Evolutionary conservation across 2,888 invertebrate species (phyloP).

Genomic region (Orchesellides sinensis): DNA sequence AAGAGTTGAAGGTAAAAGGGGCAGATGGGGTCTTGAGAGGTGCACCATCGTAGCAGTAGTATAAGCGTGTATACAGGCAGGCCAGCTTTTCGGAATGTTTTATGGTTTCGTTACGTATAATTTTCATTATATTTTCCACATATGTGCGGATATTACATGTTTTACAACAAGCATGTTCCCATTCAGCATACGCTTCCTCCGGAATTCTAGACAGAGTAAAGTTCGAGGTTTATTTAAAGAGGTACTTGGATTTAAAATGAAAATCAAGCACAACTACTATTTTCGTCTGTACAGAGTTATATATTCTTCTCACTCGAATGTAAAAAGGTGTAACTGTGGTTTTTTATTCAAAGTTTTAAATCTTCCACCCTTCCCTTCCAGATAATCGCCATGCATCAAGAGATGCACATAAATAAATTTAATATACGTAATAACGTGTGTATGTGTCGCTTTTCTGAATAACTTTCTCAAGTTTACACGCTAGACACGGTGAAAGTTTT

Average conservation of each 20-base stretch:
- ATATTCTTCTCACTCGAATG: no score
- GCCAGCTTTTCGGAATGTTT: conserved; percentile 43
- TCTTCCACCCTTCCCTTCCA: no score
- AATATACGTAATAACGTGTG: no score
- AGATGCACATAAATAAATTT: no score
- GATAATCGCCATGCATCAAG: no score
- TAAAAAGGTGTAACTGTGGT: no score
- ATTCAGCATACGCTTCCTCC: background rate
- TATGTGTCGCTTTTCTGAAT: no score
- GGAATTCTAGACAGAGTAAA: background rate
- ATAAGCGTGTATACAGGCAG: conserved; percentile 30
- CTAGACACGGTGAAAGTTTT: no score
- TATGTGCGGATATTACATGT: background rate
- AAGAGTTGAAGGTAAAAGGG: conserved; percentile 22
- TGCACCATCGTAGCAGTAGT: conserved; percentile 8
- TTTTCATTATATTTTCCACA: conserved; percentile 10
- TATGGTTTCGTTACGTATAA: conserved; percentile 43
- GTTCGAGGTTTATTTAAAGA: background rate
- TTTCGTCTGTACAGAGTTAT: no score
- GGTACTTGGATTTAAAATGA: conserved; percentile 27
- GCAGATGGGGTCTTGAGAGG: conserved; percentile 35
- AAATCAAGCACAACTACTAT: conserved; percentile 23
- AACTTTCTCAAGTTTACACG: no score
- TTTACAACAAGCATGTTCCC: background rate
- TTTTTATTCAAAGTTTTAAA: no score